Base-by-base conservation (phyloP, 2,888 invertebrate genomes). In the Zygaena filipendulae region DNA sequence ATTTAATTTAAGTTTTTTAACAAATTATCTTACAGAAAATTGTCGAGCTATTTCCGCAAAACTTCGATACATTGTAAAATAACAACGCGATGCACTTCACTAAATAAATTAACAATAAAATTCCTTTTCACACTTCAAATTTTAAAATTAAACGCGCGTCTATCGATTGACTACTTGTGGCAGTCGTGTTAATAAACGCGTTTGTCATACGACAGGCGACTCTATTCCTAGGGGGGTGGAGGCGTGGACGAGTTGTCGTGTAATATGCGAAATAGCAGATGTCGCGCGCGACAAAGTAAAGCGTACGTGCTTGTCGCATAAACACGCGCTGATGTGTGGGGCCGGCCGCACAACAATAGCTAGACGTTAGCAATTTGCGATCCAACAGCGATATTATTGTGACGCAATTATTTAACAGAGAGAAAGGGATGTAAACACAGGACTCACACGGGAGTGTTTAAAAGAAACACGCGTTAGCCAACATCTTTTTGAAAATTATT, bases 261-360 rank as follows among this genome's bases (percentile, higher is more conserved):
- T 40, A 16, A 7, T 16, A 7, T 16, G 16, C 16, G 16, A 6
- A n/a, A 7, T 16, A 46, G 55, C 69, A 68, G 70, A 72, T 75
- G 74, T 68, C 63, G 60, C 59, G 43, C 42, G 59, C 75, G 77
- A 79, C 77, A 79, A 74, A 71, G 77, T 77, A 72, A 67, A 57
- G 49, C 49, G 72, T 59, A 72, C 77, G 77, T 79, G 77, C 72
- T 58, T 52, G 59, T 57, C 59, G 59, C 56, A 59, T 77, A 77
- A 79, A 79, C 77, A 79, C 44, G 46, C 42, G 39, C 58, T 68
- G 55, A 66, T 66, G 72, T 72, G 77, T 75, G 77, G 72, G 72
- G 72, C 72, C 71, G 54, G 38, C 16, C 47, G 45, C 47, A 56
- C 60, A 67, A 72, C 74, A 74, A 71, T 70, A 61, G 68, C 70